Base-by-base conservation (phyloP, 2,797 vertebrate genomes). In the Peromyscus eremicus region DNA sequence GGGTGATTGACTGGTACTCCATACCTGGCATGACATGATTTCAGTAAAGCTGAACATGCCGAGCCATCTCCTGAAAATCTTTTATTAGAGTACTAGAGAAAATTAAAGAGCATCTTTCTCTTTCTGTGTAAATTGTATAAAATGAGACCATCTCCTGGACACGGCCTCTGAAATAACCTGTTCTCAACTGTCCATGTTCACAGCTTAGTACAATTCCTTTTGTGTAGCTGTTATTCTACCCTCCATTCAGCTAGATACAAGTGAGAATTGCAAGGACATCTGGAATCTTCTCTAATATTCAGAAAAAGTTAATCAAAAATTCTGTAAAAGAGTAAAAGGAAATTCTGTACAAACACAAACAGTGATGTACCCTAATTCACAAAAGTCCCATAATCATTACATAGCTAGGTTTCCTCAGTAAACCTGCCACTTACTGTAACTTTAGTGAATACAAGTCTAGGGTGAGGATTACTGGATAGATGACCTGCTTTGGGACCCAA, bases 81-180 rank as follows among this genome's bases (percentile, higher is more conserved):
- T 85, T 73, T n/a, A 2, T 77, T 57, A 86, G 94, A 55, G 64
- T 57, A 73, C 49, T n/a, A 89, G 88, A 77, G 75, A 60, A 93
- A 82, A 81, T 34, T 9, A 43, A 82, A 37, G 76, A 49, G 80
- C 7, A n/a, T 10, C 34, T 86, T 92, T 89, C 43, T 83, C 52
- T 89, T 89, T 87, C 79, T 55, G 49, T 81, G 25, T 49, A 71
- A 75, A 49, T 83, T 92, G 34, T n/a, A 75, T 79, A 40, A 90
- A 79, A 90, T 17, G 27, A 57, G 34, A 77, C 16, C 12, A 13
- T 68, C 55, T 84, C 34, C 60, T 81, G 88, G 68, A 34, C 52
- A 68, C 8, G 93, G 34, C 68, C 23, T 66, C 70, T 37, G 84
- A 34, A 89, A 23, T 82, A 6, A 55, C 40, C 68, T 55, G 29